phyloP scores from a whole-genome alignment of 2,888 invertebrate species.

The Hypolimnas misippus region DNA sequence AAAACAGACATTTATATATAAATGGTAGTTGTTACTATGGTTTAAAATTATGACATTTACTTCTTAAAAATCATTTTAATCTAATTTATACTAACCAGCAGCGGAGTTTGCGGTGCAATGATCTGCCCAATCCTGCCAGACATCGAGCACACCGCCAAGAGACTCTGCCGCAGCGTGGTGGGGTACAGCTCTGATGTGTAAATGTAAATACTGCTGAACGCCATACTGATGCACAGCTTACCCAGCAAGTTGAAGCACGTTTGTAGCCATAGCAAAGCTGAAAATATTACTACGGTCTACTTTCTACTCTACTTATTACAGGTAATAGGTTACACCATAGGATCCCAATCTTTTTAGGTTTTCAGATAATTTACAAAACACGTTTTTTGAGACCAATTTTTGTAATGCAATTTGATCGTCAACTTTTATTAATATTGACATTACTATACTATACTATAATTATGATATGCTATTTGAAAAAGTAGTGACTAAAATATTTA shows the following conservation, averaged over 20 bases:
- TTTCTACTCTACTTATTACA: slow-evolving; percentile 24
- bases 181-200: slow-evolving; percentile 88
- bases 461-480: too few species aligned
- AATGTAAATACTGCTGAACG: slow-evolving; percentile 76
- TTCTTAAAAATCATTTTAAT: too few species aligned
- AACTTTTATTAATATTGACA: too few species aligned
- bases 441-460: too few species aligned
- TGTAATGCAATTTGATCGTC: too few species aligned
- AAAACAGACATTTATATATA: too few species aligned
- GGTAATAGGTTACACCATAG: neutral
- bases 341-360: too few species aligned
- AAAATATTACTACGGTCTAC: slow-evolving; percentile 37
- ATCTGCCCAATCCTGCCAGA: slow-evolving; percentile 86
- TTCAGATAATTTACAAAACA: too few species aligned
- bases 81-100: slow-evolving; percentile 85
- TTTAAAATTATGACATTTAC: too few species aligned
- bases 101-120: slow-evolving; percentile 87
- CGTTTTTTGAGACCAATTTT: too few species aligned
- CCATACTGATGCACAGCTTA: slow-evolving; percentile 77
- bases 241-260: slow-evolving; percentile 78
- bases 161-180: slow-evolving; percentile 84
- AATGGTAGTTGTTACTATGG: too few species aligned
- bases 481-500: too few species aligned
- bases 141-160: slow-evolving; percentile 87
- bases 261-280: slow-evolving; percentile 73